Percentiles rank a stretch among this genome's conserved stretches.
Evolutionary conservation across 2,888 invertebrate species (phyloP).

Genomic region (Euspilapteryx auroguttella): DNA sequence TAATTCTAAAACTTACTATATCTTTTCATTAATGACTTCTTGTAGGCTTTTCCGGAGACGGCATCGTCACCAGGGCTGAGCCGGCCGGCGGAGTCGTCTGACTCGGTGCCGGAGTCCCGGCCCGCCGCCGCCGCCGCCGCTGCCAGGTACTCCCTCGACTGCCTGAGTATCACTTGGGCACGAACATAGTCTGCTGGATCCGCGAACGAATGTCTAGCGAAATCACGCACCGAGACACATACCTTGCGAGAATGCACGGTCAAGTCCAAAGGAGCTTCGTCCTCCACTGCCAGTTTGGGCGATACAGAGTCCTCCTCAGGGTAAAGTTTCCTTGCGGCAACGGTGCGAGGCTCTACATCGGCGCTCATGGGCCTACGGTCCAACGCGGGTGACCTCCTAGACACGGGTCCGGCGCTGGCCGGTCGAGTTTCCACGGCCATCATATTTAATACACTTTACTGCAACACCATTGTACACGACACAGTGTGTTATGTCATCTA

Average conservation of each 20-base stretch:
- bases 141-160: conserved; percentile 52
- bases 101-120: conserved; percentile 75
- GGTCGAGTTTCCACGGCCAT: conserved; percentile 55
- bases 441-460: conserved; percentile 40
- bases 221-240: conserved; percentile 51
- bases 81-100: conserved; percentile 78
- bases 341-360: conserved; percentile 42
- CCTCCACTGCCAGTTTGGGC: conserved; percentile 24
- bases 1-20: conserved; percentile 95
- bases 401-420: conserved; percentile 35
- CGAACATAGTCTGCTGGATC: conserved; percentile 53
- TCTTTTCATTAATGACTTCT: conserved; percentile 91
- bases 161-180: conserved; percentile 46
- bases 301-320: conserved; percentile 28
- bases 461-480: conserved; percentile 43
- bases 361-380: conserved; percentile 36
- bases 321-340: conserved; percentile 55
- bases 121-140: conserved; percentile 25
- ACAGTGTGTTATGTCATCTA: conserved; percentile 44
- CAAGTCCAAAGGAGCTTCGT: conserved; percentile 79
- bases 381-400: conserved; percentile 24
- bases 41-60: conserved; percentile 70
- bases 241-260: conserved; percentile 60
- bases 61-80: conserved; percentile 63
- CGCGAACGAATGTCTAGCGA: conserved; percentile 49